Conservation (phyloP, 2,888 invertebrate genomes). For the Polydrusus cervinus region DNA sequence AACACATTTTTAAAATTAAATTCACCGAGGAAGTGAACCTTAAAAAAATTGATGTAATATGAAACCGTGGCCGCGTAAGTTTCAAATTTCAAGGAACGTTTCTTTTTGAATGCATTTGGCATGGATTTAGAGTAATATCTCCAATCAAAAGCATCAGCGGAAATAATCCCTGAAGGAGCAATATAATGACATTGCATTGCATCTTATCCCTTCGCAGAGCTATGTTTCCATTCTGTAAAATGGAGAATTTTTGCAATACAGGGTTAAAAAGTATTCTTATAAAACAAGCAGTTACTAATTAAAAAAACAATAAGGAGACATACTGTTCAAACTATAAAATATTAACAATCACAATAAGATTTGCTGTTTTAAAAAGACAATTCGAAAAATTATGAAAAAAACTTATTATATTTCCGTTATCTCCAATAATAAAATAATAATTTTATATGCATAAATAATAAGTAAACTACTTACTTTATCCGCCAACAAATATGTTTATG, state of each 20-base stretch:
- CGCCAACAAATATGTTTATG: no score
- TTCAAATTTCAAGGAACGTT: slow-evolving; percentile 20
- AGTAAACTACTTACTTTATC: no score
- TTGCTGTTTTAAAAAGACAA: no score
- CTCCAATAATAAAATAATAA: no score
- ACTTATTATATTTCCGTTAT: no score
- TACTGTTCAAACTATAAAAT: no score
- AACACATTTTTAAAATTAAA: neutral
- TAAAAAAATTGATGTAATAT: slow-evolving; percentile 18
- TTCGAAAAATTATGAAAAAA: no score
- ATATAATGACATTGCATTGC: slow-evolving; percentile 44
- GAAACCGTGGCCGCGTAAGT: slow-evolving; percentile 18
- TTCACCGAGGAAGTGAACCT: neutral
- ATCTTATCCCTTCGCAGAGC: slow-evolving; percentile 29
- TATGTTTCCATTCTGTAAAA: slow-evolving; percentile 10
- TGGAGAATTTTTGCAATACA: slow-evolving; percentile 18
- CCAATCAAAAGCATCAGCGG: slow-evolving; percentile 44
- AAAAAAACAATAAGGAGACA: no score
- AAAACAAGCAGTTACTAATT: no score
- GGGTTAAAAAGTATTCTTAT: neutral
- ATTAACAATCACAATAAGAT: no score
- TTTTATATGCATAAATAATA: no score
- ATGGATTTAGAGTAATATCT: slow-evolving; percentile 38
- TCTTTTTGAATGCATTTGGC: slow-evolving; percentile 44
- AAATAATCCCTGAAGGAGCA: slow-evolving; percentile 41